phyloP scores from a whole-genome alignment of 2,797 vertebrate genomes.

The Molossus molossus region DNA sequence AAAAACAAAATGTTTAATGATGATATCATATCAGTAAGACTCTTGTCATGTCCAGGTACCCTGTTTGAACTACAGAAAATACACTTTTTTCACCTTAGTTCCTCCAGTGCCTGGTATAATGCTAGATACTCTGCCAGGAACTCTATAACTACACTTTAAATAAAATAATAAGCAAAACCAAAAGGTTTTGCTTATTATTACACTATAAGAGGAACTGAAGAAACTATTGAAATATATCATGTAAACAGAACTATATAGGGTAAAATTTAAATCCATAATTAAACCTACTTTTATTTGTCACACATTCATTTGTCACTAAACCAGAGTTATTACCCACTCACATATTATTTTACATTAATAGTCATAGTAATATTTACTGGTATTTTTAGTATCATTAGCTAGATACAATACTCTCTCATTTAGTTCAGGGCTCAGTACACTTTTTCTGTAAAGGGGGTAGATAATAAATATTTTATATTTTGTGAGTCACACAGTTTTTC shows the following conservation, averaged over 20 bases:
- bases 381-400: not conserved
- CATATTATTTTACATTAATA: not conserved
- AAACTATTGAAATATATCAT: not conserved
- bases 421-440: not conserved
- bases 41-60: not conserved
- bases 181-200: too few species aligned
- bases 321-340: not conserved
- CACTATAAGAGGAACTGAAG: not conserved
- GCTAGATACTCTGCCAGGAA: not conserved
- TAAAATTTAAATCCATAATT: not conserved
- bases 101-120: not conserved
- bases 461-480: not conserved
- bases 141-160: not conserved
- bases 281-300: not conserved
- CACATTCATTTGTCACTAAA: conserved; percentile 4
- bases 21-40: not conserved
- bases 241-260: not conserved
- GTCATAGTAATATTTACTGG: not conserved
- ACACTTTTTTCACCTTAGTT: not conserved
- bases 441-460: not conserved
- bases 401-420: not conserved
- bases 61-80: not conserved
- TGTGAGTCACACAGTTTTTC: not conserved
- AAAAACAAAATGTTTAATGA: not conserved
- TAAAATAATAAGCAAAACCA: not conserved